Evolutionary conservation across 2,888 invertebrate genomes (phyloP), one percentile per base, ranked within the genome.

Genomic region (Odontothrips loti): DNA sequence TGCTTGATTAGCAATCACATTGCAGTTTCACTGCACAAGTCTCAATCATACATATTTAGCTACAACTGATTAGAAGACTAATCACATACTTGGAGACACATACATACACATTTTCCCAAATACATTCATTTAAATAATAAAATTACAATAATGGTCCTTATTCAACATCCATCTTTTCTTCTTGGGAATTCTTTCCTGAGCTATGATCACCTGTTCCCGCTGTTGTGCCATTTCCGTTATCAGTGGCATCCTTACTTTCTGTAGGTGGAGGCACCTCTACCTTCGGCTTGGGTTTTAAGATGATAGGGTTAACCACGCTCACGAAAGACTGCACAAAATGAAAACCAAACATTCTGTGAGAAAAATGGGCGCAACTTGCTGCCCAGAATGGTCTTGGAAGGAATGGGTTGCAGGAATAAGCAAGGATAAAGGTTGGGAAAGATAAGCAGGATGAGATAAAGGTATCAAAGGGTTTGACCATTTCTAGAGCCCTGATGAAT

Each of bases 221-320:
- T 86, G 86, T 79, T 86, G 85, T 83, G 85, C 85, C 81, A 86
- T 86, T 58, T 87, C 86, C 51, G 84, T 88, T 87, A 15, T 89
- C 88, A 82, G 87, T 87, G 80, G 81, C 82, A 51, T 51, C 82
- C 47, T 85, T 84, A 82, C 87, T 89, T 84, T 89, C 87, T 85
- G 90, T 89, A 84, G 90, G 89, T 75, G 91, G 91, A 79, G 91
- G 91, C 1, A 90, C 88, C 79, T 91, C 90, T 29, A 85, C 86
- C 83, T 86, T 86, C 23, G 91, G 91, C 88, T 96, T 96, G 11
- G 98, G 97, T 87, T 96, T 96, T 88, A 94, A 96, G 83, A 98
- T 88, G 83, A 98, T 93, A 10, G 96, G 94, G 81, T 86, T 86
- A 79, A 91, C 90, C 29, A 87, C 86, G 51, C 85, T 88, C 83